These are phyloP conservation scores for Pilophorus perplexus DNA, from an alignment of 2,888 invertebrate species.

Conservation along the genomic window DNA sequence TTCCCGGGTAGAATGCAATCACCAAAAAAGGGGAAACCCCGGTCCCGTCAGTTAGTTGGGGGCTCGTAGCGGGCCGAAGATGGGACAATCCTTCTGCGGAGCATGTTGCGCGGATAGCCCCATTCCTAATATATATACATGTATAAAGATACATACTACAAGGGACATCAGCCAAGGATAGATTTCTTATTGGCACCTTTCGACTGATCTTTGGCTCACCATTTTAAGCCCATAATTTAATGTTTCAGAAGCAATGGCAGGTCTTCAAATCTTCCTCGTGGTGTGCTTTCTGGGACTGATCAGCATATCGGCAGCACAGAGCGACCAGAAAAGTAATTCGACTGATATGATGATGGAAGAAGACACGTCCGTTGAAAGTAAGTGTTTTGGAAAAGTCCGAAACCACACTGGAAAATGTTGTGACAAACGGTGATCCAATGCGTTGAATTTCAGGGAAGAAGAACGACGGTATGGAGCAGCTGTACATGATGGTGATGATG, in stretches of 20 bases:
- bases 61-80: too few relatives aligned
- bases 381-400: background rate
- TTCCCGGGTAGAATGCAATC: too few relatives aligned
- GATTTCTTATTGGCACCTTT: too few relatives aligned
- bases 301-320: constrained; percentile 1
- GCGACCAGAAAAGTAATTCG: constrained; percentile 2
- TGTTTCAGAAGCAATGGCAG: constrained; percentile 2
- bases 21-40: too few relatives aligned
- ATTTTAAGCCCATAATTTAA: too few relatives aligned
- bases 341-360: constrained; percentile 23
- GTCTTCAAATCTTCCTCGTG: background rate
- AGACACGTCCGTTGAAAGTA: constrained; percentile 24
- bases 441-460: constrained; percentile 30
- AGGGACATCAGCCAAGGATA: too few relatives aligned
- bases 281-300: background rate
- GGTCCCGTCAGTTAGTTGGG: too few relatives aligned
- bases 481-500: constrained; percentile 51
- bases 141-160: too few relatives aligned
- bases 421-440: background rate
- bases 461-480: constrained; percentile 33
- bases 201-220: too few relatives aligned
- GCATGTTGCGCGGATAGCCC: too few relatives aligned
- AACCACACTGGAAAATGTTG: background rate
- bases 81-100: too few relatives aligned
- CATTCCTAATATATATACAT: too few relatives aligned